Base-by-base conservation (phyloP, 2,888 invertebrate species). In the Physocephala rufipes region DNA sequence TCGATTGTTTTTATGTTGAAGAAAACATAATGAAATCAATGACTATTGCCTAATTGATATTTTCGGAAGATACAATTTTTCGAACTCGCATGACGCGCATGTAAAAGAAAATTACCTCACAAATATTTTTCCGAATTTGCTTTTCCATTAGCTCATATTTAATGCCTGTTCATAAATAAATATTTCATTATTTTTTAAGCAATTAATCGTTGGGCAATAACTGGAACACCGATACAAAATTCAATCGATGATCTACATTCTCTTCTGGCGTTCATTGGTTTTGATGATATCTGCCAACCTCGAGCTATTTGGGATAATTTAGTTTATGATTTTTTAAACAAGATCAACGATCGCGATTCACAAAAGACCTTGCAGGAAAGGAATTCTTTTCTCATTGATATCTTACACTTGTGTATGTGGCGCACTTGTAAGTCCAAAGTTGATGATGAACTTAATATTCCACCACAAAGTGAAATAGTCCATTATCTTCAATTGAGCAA, bases 211-310 rank as follows among this genome's bases (percentile, higher is more conserved):
- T 94, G 94, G 94, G 90, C 90, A 16, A 88, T 91, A 0, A 93
- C 93, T 4, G 94, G 94, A 26, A 94, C 93, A 0, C 92, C 92
- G 0, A 87, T 92, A 64, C 90, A 90, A 79, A 88, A 88, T 70
- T 86, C 87, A 24, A 82, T 90, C 21, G 86, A 88, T 78, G 90
- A 90, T 87, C 76, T 86, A 49, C 75, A 78, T 1, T 79, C 81
- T 1, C 73, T 85, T 2, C 49, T 86, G 77, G 85, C 74, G 77
- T 89, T 84, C 79, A 82, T 78, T 80, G 87, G 84, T 78, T 86
- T 85, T 28, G 82, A 73, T 75, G 86, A 79, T 28, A 82, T 79
- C 1, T 77, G 77, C 5, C 73, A 80, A 2, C 77, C 80, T 0
- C n/a, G 55, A 12, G 74, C 69, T 45, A 78, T 79, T n/a, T 85